These are phyloP conservation scores for Nomada flava DNA, from an alignment of 2,888 invertebrate species.

Conservation along the genomic window DNA sequence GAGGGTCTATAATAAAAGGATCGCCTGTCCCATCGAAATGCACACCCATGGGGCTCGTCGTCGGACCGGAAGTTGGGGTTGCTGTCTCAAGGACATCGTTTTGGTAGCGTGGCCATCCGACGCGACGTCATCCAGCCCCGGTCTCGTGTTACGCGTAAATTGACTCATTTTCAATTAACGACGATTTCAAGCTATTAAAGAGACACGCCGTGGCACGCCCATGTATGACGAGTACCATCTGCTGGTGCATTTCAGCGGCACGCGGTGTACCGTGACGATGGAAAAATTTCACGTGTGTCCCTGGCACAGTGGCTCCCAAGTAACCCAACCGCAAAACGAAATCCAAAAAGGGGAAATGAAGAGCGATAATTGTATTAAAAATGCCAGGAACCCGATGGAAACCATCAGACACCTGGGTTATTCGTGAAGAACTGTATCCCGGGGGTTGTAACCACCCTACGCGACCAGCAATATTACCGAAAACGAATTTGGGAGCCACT, in stretches of 20 bases:
- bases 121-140: conserved; percentile 23
- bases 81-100: conserved; percentile 42
- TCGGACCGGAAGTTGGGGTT: conserved; percentile 41
- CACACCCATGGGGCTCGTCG: not conserved
- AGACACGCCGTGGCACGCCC: conserved; percentile 59
- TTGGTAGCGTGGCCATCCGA: conserved; percentile 2
- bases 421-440: too few relatives aligned
- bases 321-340: too few relatives aligned
- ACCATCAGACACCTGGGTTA: too few relatives aligned
- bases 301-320: conserved; percentile 42
- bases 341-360: not conserved
- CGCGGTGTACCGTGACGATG: conserved; percentile 57
- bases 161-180: conserved; percentile 73
- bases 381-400: too few relatives aligned
- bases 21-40: not conserved
- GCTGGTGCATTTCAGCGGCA: conserved; percentile 52
- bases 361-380: too few relatives aligned
- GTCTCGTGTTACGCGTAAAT: conserved; percentile 65
- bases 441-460: too few relatives aligned
- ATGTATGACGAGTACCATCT: conserved; percentile 68
- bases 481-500: conserved; percentile 34
- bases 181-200: conserved; percentile 68
- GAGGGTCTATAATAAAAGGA: conserved; percentile 10
- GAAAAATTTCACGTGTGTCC: conserved; percentile 55
- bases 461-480: not conserved